These are phyloP conservation scores for Oncopodura yosiiana DNA, from an alignment of 1,140 invertebrate genomes.

Conservation along the genomic window DNA sequence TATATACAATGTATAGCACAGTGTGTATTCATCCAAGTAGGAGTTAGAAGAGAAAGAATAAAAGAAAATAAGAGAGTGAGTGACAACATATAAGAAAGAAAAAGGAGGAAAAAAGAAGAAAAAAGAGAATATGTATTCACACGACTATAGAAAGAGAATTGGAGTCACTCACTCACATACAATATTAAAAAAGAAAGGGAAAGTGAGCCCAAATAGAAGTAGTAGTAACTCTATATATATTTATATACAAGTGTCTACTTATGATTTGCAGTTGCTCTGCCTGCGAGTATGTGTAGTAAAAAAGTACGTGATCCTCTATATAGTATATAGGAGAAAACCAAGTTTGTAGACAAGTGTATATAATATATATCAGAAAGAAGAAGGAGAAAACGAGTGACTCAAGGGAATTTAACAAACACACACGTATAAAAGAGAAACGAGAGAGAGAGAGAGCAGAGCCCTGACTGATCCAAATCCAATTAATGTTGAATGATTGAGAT, in stretches of 20 bases:
- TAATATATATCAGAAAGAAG: no score
- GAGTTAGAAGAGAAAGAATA: neutral
- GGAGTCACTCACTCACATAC: neutral
- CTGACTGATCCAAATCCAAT: constrained; percentile 35
- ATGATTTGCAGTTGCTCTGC: no score
- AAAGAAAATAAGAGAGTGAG: neutral
- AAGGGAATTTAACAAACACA: no score
- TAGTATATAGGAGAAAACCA: no score
- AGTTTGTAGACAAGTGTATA: no score
- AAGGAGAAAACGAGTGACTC: no score
- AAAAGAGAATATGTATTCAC: constrained; percentile 6
- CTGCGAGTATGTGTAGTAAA: no score
- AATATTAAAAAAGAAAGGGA: neutral
- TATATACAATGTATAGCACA: no score
- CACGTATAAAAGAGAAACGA: neutral
- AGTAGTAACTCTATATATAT: neutral
- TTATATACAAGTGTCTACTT: no score
- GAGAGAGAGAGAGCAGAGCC: neutral
- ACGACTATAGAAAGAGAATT: constrained; percentile 6
- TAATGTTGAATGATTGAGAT: constrained; percentile 37
- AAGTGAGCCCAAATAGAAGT: neutral
- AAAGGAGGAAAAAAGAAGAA: neutral
- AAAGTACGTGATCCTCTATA: no score
- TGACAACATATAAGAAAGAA: neutral
- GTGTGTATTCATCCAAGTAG: no score